Percentiles rank a stretch among this genome's conserved stretches.
Conservation (phyloP, 2,113 vertebrate genomes). For the Grammomys dolichurus region DNA sequence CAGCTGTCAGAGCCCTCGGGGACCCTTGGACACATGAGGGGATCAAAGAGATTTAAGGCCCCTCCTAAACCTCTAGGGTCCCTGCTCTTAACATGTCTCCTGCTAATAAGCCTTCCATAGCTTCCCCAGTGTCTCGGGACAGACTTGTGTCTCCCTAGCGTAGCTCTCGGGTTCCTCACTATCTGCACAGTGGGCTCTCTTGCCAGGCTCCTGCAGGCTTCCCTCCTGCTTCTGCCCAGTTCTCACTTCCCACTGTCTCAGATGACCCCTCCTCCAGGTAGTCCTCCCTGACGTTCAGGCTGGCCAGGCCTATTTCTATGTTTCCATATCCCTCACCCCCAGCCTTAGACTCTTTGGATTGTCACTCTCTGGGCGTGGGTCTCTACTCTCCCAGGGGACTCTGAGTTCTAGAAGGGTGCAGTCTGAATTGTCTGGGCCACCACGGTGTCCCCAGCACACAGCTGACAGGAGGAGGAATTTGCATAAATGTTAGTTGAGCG, state of each 20-base stretch:
- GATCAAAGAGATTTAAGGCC: neutral
- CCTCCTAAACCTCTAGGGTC: neutral
- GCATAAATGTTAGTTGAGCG: neutral
- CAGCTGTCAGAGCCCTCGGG: neutral
- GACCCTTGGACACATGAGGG: neutral
- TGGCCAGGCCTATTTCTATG: neutral
- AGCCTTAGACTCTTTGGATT: neutral
- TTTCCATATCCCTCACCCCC: neutral
- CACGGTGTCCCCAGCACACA: neutral
- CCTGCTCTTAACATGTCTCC: neutral
- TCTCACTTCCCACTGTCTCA: neutral
- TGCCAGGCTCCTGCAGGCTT: too few relatives aligned
- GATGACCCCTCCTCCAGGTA: slow-evolving; percentile 31
- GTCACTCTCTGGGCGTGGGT: neutral
- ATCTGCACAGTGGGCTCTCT: neutral
- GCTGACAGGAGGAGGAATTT: neutral
- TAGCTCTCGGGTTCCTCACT: neutral
- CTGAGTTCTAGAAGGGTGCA: neutral
- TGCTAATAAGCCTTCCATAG: neutral
- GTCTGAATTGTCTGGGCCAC: neutral
- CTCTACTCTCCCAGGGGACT: neutral
- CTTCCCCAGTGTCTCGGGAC: neutral
- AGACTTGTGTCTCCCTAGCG: neutral
- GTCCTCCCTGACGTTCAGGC: neutral
- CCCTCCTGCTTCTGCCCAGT: neutral